These are phyloP conservation scores for Balaeniceps rex DNA, from an alignment of 2,113 vertebrate species.

Conservation along the genomic window DNA sequence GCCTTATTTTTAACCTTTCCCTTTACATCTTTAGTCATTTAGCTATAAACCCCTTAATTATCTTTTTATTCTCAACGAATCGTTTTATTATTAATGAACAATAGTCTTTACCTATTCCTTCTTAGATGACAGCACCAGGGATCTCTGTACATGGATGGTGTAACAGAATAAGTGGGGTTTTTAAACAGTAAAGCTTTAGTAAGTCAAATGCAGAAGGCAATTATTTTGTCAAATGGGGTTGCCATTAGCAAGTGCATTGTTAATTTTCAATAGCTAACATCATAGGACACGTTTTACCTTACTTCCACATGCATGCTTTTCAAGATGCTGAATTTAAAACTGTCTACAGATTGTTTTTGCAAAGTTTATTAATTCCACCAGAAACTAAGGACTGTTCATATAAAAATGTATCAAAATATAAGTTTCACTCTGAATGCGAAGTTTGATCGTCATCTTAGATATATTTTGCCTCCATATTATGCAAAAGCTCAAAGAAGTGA, in stretches of 20 bases:
- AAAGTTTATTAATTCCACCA: neutral
- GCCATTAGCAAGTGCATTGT: neutral
- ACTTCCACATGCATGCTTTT: neutral
- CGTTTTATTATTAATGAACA: neutral
- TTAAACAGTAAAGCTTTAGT: neutral
- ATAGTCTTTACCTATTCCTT: neutral
- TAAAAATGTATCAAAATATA: neutral
- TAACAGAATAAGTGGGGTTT: neutral
- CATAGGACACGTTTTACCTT: neutral
- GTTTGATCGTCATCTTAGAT: neutral
- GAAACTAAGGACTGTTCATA: neutral
- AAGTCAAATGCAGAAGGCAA: neutral
- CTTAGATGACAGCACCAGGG: neutral
- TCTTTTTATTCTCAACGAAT: neutral
- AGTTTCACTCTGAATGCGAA: neutral
- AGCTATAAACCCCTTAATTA: slow-evolving; percentile 8
- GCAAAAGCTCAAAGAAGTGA: neutral
- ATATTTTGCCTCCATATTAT: neutral
- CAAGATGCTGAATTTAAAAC: neutral
- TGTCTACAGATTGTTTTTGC: neutral
- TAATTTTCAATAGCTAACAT: neutral
- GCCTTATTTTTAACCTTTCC: neutral
- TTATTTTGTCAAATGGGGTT: neutral
- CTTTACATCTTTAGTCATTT: neutral
- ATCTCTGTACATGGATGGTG: neutral